Evolutionary conservation across 92 coral and sea anemone genomes (phyloP).

Genomic region (Blastomussa wellsi): DNA sequence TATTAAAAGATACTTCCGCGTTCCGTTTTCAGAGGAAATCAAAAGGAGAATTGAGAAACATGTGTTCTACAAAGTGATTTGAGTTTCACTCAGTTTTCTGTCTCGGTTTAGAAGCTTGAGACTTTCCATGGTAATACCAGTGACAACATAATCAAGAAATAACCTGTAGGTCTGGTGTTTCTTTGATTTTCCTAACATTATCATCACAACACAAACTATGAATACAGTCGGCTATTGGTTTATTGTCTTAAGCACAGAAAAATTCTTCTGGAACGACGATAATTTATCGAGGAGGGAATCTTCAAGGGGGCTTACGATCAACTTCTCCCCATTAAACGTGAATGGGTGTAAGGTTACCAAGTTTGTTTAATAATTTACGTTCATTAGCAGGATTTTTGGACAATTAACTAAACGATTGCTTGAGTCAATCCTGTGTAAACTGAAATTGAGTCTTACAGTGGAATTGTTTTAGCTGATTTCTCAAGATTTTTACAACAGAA

Average conservation of each 20-base stretch:
- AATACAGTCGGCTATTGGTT: neutral
- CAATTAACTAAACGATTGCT: conserved; percentile 28
- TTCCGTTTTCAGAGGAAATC: neutral
- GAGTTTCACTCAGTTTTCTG: neutral
- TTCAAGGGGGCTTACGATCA: neutral
- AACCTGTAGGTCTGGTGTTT: conserved; percentile 20
- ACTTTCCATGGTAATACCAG: neutral
- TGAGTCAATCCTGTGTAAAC: neutral
- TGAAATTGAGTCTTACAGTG: neutral
- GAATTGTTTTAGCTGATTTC: neutral
- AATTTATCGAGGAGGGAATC: neutral
- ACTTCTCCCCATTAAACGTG: neutral
- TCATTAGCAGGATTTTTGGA: conserved; percentile 21
- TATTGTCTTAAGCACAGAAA: neutral
- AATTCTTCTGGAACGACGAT: neutral
- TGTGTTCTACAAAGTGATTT: neutral
- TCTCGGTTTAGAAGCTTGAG: neutral
- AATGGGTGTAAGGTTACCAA: neutral
- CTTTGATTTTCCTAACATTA: neutral
- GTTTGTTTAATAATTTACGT: conserved; percentile 13
- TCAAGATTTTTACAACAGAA: neutral
- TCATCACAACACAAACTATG: neutral
- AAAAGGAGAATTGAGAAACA: neutral
- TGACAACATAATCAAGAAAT: neutral
- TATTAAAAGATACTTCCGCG: neutral